Evolutionary conservation across 2,797 vertebrate species (phyloP).

Genomic region (Sebastes alutus): DNA sequence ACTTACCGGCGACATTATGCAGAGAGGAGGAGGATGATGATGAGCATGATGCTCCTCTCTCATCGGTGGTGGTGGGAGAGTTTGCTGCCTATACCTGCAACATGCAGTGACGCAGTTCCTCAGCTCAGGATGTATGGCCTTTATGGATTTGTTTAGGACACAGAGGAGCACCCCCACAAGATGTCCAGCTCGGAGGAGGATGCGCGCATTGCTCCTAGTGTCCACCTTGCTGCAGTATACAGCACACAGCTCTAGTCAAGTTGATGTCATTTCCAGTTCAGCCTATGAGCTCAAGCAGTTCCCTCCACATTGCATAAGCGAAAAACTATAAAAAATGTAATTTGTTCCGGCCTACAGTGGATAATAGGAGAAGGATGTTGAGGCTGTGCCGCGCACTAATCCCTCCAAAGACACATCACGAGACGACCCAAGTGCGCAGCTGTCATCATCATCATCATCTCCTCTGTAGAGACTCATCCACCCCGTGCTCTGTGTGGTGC

Average conservation of each 20-base stretch:
- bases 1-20: conserved; percentile 68
- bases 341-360: conserved; percentile 20
- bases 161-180: conserved; percentile 44
- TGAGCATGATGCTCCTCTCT: conserved; percentile 70
- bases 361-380: conserved; percentile 32
- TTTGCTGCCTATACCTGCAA: conserved; percentile 81
- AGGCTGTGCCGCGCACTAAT: conserved; percentile 49
- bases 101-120: conserved; percentile 83
- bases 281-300: conserved; percentile 31
- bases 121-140: conserved; percentile 65
- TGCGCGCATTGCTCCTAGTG: conserved; percentile 37
- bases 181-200: conserved; percentile 34
- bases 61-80: conserved; percentile 59
- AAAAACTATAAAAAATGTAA: not conserved
- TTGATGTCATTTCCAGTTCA: conserved; percentile 55
- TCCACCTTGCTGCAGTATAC: conserved; percentile 57
- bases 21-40: conserved; percentile 43
- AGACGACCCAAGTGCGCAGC: conserved; percentile 65
- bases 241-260: conserved; percentile 16
- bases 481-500: not conserved
- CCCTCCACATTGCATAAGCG: conserved; percentile 42
- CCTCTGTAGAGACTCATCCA: conserved; percentile 8
- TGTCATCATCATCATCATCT: conserved; percentile 18
- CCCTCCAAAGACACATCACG: conserved; percentile 53
- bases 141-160: conserved; percentile 42